phyloP scores from a whole-genome alignment of 2,888 invertebrate genomes.

The Mycogona germanica region DNA sequence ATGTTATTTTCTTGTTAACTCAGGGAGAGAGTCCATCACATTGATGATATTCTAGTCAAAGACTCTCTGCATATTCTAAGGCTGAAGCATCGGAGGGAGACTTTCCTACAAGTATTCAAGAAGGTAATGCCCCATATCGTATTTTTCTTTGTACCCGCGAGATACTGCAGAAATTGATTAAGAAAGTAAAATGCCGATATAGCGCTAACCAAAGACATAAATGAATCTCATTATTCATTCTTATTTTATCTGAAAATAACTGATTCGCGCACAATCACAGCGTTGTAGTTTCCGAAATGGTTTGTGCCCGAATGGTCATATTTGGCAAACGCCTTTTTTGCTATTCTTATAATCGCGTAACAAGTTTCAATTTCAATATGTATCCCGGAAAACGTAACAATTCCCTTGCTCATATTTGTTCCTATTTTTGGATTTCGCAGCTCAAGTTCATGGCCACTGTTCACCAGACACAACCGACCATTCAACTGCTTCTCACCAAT shows the following conservation, averaged over 20 bases:
- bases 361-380: no score
- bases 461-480: constrained; percentile 94
- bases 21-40: constrained; percentile 54
- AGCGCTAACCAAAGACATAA: no score
- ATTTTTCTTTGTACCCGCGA: no score
- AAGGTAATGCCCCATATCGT: constrained; percentile 30
- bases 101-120: constrained; percentile 32
- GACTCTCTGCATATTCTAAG: constrained; percentile 63
- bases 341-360: not conserved
- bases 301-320: no score
- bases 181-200: no score
- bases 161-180: no score
- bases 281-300: not conserved
- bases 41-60: constrained; percentile 65
- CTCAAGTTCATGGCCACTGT: constrained; percentile 88
- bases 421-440: constrained; percentile 42
- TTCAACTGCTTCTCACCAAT: constrained; percentile 84
- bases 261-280: not conserved
- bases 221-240: no score
- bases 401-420: no score
- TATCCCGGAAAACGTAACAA: no score
- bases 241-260: no score
- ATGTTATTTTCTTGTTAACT: constrained; percentile 21
- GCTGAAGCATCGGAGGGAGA: constrained; percentile 31
- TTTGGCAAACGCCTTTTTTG: not conserved